Base-by-base conservation (phyloP, 2,888 invertebrate species). In the Subacronicta megacephala region DNA sequence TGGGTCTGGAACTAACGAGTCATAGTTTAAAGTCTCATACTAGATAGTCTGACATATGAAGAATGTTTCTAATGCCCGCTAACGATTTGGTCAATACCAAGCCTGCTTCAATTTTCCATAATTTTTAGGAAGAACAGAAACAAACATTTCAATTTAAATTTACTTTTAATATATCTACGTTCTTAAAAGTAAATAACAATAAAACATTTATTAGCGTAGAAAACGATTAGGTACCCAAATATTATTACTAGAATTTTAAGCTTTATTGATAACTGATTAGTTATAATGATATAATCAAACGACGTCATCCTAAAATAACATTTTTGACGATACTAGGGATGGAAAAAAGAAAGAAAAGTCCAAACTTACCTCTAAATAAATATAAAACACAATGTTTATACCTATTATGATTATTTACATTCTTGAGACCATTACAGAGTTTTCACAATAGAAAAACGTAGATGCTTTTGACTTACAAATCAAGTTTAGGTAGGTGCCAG, bases 141-240 rank as follows among this genome's bases (percentile, higher is more conserved):
- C 6, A 62, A 26, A 26, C 16, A 51, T 61, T 64, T 67, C 43
- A 72, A 74, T 77, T 80, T 68, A 76, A 78, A 75, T 83, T 81
- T 85, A 83, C 78, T 84, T 79, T 77, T 75, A 80, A 81, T 80
- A 72, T 80, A 81, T 80, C 79, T 84, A 83, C 75, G 75, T 82
- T 70, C 86, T 89, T 89, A 88, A 75, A 88, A 89, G 84, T 88
- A 89, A 88, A 86, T 89, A 88, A 89, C 89, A 90, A 88, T 85
- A 81, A 84, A 81, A 78, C 70, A 72, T 62, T 72, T 57, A 60
- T 78, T 78, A 80, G 73, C 63, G 71, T 75, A 77, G 57, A 78
- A 66, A 79, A 79, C 62, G 70, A 77, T 67, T 71, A 77, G 77
- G 66, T 75, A 73, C 67, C 62, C 64, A 41, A 73, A 68, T 65